phyloP scores from a whole-genome alignment of 2,888 invertebrate genomes.

The Pristionchus maxplancki region DNA sequence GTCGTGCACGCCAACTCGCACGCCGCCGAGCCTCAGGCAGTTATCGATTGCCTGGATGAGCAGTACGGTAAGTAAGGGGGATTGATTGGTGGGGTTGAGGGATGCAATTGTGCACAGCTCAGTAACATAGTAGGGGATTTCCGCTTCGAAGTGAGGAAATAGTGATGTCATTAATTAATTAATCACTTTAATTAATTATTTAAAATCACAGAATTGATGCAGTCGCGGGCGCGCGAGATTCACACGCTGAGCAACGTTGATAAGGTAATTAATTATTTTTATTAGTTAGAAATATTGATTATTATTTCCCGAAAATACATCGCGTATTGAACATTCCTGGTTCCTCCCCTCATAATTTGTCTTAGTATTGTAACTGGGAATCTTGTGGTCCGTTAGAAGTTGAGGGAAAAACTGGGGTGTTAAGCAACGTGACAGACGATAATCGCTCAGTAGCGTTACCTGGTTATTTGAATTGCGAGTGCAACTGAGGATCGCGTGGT shows the following conservation, averaged over 20 bases:
- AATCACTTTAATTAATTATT: too few relatives aligned
- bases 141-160: too few relatives aligned
- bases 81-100: background rate
- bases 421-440: too few relatives aligned
- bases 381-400: too few relatives aligned
- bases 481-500: background rate
- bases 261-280: constrained; percentile 3
- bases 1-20: constrained; percentile 62
- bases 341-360: too few relatives aligned
- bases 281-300: background rate
- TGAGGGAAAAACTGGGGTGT: too few relatives aligned
- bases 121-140: too few relatives aligned
- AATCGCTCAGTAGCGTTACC: background rate
- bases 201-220: constrained; percentile 55
- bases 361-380: too few relatives aligned
- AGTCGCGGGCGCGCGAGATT: constrained; percentile 53
- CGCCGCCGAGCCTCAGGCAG: constrained; percentile 56
- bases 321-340: too few relatives aligned
- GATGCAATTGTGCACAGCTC: too few relatives aligned
- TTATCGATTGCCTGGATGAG: constrained; percentile 58
- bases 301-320: constrained; percentile 12
- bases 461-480: background rate
- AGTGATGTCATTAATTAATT: background rate
- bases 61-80: constrained; percentile 53
- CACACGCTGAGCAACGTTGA: constrained; percentile 55